Conservation (phyloP, 2,113 vertebrate genomes). For the Pavo muticus region DNA sequence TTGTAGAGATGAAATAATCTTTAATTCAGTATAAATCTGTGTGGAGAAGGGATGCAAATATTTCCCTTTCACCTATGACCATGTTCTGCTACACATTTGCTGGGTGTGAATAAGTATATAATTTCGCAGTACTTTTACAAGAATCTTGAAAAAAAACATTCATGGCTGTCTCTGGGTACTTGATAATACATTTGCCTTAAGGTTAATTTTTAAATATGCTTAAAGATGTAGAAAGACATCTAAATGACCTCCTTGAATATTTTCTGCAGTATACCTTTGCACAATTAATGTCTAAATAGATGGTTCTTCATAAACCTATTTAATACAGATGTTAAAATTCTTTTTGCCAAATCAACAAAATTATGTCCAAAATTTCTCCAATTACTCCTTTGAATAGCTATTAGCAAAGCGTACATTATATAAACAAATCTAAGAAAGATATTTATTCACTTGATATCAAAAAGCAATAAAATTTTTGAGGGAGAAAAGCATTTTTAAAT, state of each 20-base stretch:
- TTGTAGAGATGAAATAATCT: background rate
- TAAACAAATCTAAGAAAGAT: background rate
- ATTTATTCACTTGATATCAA: background rate
- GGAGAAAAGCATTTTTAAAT: background rate
- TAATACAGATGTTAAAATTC: background rate
- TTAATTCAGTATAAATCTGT: background rate
- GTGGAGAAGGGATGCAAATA: background rate
- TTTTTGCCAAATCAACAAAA: background rate
- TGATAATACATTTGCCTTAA: background rate
- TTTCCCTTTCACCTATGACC: background rate
- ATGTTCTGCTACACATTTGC: background rate
- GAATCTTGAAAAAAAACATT: background rate
- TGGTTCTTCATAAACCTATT: background rate
- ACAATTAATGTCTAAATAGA: background rate
- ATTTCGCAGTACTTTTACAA: background rate
- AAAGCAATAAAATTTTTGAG: background rate
- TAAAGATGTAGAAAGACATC: background rate
- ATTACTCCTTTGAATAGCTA: background rate
- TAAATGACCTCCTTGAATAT: background rate
- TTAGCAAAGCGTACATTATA: background rate
- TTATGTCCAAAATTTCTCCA: accelerated
- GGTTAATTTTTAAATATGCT: background rate
- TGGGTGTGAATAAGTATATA: background rate
- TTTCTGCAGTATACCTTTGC: background rate
- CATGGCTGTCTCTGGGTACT: background rate